phyloP scores from a whole-genome alignment of 1,140 invertebrate species.

The Trachymyrmex septentrionalis region DNA sequence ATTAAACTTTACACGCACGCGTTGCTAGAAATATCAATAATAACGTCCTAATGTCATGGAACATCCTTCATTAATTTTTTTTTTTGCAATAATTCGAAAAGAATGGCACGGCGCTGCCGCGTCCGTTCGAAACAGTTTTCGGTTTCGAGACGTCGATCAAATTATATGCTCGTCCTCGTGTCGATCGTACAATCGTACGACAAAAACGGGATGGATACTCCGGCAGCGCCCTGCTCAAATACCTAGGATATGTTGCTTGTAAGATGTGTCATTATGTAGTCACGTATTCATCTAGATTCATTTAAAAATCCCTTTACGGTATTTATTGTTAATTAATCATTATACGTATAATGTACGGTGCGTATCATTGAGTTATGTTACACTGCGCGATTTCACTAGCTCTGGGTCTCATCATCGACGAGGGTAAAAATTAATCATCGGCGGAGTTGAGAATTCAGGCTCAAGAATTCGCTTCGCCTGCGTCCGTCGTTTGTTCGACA shows the following conservation, averaged over 20 bases:
- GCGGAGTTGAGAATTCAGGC: conserved; percentile 62
- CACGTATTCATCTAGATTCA: conserved; percentile 81
- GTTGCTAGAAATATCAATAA: conserved; percentile 70
- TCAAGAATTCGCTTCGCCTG: not conserved
- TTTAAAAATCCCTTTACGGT: conserved; percentile 80
- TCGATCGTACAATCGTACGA: not conserved
- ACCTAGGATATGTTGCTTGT: conserved; percentile 86
- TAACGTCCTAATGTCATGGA: conserved; percentile 83
- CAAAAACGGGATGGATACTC: conserved; percentile 24
- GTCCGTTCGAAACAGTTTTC: conserved; percentile 23
- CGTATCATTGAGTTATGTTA: conserved; percentile 83
- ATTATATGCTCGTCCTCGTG: conserved; percentile 12
- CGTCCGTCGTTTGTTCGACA: not conserved
- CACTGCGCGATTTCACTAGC: conserved; percentile 77
- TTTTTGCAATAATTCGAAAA: conserved; percentile 51
- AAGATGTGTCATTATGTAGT: conserved; percentile 84
- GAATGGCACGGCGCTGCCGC: conserved; percentile 38
- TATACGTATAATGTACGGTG: conserved; percentile 80
- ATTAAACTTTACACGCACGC: conserved; percentile 64
- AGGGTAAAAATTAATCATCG: conserved; percentile 67
- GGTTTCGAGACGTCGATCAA: not conserved
- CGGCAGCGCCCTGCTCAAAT: conserved; percentile 80
- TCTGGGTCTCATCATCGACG: conserved; percentile 68
- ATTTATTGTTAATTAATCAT: conserved; percentile 77
- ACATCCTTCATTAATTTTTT: conserved; percentile 76